Base-by-base conservation (phyloP, 1,140 invertebrate genomes). In the Drosophila seguyi region DNA sequence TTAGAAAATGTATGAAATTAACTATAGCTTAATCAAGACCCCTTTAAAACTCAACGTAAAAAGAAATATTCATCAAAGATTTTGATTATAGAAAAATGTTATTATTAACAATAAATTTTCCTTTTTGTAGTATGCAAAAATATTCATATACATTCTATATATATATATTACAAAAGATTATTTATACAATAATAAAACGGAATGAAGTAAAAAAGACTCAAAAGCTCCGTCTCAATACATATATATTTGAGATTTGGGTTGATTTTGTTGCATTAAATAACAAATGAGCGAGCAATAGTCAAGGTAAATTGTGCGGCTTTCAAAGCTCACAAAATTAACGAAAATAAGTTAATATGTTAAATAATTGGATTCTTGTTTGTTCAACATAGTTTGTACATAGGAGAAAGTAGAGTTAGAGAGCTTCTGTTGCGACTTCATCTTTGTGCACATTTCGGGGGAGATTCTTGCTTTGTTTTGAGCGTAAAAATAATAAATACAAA, bases 81-180 rank as follows among this genome's bases (percentile, higher is more conserved):
- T 31, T 65, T 47, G 31, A 67, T 75, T 74, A 81, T 81, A 71
- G 65, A 74, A 81, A 81, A 86, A 47, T n/a, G 81, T 78, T 85
- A 86, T 86, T 86, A 59, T 48, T 78, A 81, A 79, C 79, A 86
- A 81, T 79, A 57, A 44, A 58, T 75, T 52, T 79, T 73, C 56
- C 56, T 14, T 22, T 36, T 65, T 67, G 60, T 58, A 29, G 50
- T 85, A 78, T 85, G 78, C 82, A 85, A 86, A 86, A 86, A 86
- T 85, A 85, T 66, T 69, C 65, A 77, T 84, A 48, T 59, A 68
- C 57, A 79, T 44, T 48, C 27, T 65, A 50, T 72, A 55, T 48
- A 47, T 47, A 27, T 48, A 25, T 47, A 55, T 68, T 63, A 75
- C 56, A 75, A 75, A 61, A 59, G 10, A 66, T 59, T 53, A 66